phyloP scores from a whole-genome alignment of 2,797 vertebrate species.

The Sebastes goodei region DNA sequence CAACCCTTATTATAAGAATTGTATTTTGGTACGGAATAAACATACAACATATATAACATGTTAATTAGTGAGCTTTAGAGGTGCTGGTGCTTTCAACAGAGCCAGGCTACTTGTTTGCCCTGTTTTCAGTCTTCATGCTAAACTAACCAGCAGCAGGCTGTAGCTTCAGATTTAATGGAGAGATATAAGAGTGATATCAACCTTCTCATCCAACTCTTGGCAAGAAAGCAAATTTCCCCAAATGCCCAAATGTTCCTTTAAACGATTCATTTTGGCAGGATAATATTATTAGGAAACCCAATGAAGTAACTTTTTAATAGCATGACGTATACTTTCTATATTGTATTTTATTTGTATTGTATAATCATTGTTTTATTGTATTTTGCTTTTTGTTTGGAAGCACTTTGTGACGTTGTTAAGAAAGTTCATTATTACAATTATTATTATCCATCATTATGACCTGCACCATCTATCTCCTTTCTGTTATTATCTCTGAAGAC shows the following conservation, averaged over 20 bases:
- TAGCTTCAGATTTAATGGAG: too few relatives aligned
- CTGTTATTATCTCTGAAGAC: background rate
- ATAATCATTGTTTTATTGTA: too few relatives aligned
- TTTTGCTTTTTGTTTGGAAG: too few relatives aligned
- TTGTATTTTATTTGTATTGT: too few relatives aligned
- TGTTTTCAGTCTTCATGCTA: background rate
- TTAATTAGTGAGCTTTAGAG: background rate
- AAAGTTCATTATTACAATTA: too few relatives aligned
- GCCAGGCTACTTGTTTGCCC: background rate
- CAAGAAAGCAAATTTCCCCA: too few relatives aligned
- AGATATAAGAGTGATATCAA: too few relatives aligned
- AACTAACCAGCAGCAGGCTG: too few relatives aligned
- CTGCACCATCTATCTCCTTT: background rate
- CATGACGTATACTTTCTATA: background rate
- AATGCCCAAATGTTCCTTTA: background rate
- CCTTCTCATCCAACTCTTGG: too few relatives aligned
- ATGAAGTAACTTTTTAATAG: background rate
- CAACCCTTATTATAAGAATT: background rate
- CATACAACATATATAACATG: background rate
- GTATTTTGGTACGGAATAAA: background rate
- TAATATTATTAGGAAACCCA: background rate
- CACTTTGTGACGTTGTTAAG: too few relatives aligned
- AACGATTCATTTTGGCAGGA: background rate
- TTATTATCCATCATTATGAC: background rate
- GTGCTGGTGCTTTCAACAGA: background rate